Evolutionary conservation across 1,140 invertebrate genomes (phyloP).

Genomic region (Camponotus floridanus): DNA sequence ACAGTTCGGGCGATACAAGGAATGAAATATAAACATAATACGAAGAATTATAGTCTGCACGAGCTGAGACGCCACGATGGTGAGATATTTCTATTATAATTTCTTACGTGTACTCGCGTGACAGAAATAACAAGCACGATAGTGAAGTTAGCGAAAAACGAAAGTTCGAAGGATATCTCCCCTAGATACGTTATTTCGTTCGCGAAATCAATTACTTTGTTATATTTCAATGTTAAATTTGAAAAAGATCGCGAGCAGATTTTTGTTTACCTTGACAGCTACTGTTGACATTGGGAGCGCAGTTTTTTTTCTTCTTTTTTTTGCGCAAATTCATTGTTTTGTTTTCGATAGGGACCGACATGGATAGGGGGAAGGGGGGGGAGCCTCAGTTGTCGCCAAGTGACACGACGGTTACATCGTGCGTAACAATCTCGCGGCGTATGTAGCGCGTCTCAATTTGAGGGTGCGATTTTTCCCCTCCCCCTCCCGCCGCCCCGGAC

Average conservation of each 20-base stretch:
- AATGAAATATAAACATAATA: background rate
- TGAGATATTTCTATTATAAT: background rate
- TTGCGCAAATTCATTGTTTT: background rate
- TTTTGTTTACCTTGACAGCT: no score
- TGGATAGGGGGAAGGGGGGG: background rate
- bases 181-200: no score
- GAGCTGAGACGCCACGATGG: background rate
- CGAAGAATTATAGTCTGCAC: background rate
- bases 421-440: background rate
- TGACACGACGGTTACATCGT: background rate
- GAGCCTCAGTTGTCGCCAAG: background rate
- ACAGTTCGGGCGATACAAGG: no score
- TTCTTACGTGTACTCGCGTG: background rate
- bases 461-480: background rate
- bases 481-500: background rate
- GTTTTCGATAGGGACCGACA: background rate
- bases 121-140: background rate
- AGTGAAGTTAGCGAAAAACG: background rate
- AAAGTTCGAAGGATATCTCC: background rate
- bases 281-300: background rate
- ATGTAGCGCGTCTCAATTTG: background rate
- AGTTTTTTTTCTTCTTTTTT: background rate
- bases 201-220: no score
- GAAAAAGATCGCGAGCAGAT: no score
- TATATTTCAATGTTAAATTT: no score